A percentile compares a stretch with the other conserved stretches of the same genome.
These are phyloP conservation scores for Mormyrus lacerda DNA, from an alignment of 2,113 vertebrate genomes.

Conservation along the genomic window DNA sequence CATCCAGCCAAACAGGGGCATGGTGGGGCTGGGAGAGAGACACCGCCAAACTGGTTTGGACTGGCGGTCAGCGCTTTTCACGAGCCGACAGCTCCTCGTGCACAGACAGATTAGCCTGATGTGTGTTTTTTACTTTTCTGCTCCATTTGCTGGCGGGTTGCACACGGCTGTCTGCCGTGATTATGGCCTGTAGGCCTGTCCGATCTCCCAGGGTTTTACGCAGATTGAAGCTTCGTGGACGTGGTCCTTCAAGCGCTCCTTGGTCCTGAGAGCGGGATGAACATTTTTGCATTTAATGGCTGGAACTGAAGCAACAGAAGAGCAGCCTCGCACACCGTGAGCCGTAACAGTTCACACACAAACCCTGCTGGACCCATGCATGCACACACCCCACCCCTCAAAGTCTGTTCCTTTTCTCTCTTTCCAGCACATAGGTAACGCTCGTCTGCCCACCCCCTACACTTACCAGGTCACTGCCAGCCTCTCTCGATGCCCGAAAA, in stretches of 20 bases:
- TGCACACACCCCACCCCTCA: neutral
- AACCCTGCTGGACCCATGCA: too few species aligned
- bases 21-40: slow-evolving; percentile 38
- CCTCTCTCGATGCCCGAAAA: neutral
- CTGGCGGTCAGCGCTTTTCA: neutral
- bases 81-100: neutral
- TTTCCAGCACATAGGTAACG: neutral
- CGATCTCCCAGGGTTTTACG: neutral
- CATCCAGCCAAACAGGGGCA: slow-evolving; percentile 81
- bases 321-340: neutral
- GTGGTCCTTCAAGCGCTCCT: neutral
- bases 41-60: slow-evolving; percentile 43
- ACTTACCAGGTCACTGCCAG: neutral
- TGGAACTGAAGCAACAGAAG: neutral
- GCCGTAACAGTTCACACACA: too few species aligned
- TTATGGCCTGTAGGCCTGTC: neutral
- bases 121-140: neutral
- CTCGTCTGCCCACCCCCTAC: neutral
- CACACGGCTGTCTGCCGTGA: neutral
- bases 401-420: neutral
- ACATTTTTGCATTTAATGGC: neutral
- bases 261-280: neutral
- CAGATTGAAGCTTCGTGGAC: neutral
- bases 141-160: neutral
- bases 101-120: neutral